Conservation (phyloP, 2,888 invertebrate genomes). For the Rhorus exstirpatorius region DNA sequence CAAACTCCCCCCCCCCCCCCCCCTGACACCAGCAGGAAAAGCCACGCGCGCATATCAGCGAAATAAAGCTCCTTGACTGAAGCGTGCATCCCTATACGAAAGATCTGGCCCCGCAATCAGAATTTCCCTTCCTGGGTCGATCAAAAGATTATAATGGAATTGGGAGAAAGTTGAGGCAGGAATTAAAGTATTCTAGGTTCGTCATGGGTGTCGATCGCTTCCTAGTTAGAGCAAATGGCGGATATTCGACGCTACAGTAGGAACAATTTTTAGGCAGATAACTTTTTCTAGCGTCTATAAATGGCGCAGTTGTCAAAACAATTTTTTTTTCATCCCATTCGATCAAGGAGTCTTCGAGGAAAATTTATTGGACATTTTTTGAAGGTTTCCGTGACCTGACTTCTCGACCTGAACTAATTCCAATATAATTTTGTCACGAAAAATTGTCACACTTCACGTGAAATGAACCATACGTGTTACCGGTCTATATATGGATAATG, state of each 20-base stretch:
- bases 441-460: background rate
- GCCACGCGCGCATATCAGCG: background rate
- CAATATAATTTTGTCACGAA: too few species aligned
- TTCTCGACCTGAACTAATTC: too few species aligned
- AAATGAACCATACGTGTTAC: background rate
- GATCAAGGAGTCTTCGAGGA: too few species aligned
- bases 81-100: background rate
- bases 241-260: background rate
- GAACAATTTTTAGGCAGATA: too few species aligned
- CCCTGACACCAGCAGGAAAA: background rate
- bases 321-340: too few species aligned
- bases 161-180: background rate
- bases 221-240: too few species aligned
- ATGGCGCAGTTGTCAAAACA: too few species aligned
- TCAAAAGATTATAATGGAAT: slow-evolving; percentile 20
- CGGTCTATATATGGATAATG: too few species aligned
- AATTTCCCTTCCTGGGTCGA: slow-evolving; percentile 22
- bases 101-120: background rate
- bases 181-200: background rate
- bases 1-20: background rate
- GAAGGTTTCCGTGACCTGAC: too few species aligned
- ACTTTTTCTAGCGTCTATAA: too few species aligned
- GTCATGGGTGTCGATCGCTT: slow-evolving; percentile 1
- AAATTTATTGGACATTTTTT: too few species aligned
- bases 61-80: background rate